Evolutionary conservation across 2,888 invertebrate species (phyloP), one percentile per base, ranked within the genome.

Genomic region (Rhamnusium bicolor): DNA sequence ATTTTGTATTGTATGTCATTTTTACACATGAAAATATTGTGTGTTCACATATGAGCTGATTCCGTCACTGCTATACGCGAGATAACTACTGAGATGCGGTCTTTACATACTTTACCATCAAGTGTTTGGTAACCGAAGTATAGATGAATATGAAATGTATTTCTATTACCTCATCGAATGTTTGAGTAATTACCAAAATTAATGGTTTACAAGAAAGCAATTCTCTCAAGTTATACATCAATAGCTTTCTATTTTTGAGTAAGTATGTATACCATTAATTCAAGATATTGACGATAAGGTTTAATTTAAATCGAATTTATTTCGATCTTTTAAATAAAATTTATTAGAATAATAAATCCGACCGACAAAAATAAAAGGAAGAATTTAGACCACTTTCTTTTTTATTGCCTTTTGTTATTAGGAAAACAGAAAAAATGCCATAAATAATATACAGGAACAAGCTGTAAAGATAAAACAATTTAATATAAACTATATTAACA

Each of bases 391-490:
- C 29, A 19, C 16, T 58, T 24, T 53, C 24, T 24, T 7, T n/a
- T 32, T 32, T 32, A 32, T 32, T 58, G 16, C 58, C 58, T 32
- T 16, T 19, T 16, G n/a, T 63, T 63, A 51, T 16, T 16, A 63
- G 10, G 21, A 29, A 51, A 63, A 63, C n/a, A 27, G 51, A n/a
- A 51, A 65, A 65, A 12, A 29, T 4, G 32, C n/a, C 32, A 40
- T 65, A 53, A 65, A 51, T 65, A 53, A 65, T 53, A 53, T 27
- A 19, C 8, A n/a, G 40, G 29, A 66, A 71, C 71, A 66, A 47
- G 49, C 49, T 70, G 58, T 70, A 70, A 65, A 63, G 70, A 70
- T 70, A 70, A 70, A 51, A 58, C 49, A 69, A 69, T 65, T 70
- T 63, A 70, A 63, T 70, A 58, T 65, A 49, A 70, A 56, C 56